Percentiles rank a stretch among this genome's conserved stretches.
Evolutionary conservation across 2,888 invertebrate genomes (phyloP).

Genomic region (Drosophila melanocephala): DNA sequence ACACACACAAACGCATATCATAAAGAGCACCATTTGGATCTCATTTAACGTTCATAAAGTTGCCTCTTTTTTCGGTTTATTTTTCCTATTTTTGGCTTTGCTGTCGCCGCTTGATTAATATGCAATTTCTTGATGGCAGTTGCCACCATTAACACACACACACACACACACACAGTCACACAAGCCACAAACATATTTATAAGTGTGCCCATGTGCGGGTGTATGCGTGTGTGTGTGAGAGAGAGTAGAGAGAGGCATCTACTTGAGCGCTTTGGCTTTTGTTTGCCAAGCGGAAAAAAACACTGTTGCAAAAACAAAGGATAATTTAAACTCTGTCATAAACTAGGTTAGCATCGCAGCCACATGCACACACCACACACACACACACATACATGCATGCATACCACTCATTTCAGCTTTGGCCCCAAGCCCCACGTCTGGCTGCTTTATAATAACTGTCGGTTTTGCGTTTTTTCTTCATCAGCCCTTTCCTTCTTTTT

Average conservation of each 20-base stretch:
- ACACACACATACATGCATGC: conserved; percentile 14
- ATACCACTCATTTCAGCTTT: conserved; percentile 35
- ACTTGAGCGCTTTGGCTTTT: conserved; percentile 66
- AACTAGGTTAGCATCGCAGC: conserved; percentile 75
- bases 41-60: conserved; percentile 73
- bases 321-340: conserved; percentile 79
- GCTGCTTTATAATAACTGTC: conserved; percentile 75
- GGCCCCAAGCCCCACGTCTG: conserved; percentile 18
- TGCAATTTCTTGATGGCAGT: conserved; percentile 75
- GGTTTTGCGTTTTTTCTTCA: conserved; percentile 78
- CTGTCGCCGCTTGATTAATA: conserved; percentile 70
- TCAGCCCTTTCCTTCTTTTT: conserved; percentile 60
- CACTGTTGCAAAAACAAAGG: conserved; percentile 75
- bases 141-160: conserved; percentile 66
- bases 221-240: conserved; percentile 12
- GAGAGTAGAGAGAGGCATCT: conserved; percentile 21
- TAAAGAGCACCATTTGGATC: conserved; percentile 57
- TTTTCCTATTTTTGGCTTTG: conserved; percentile 36
- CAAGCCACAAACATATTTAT: conserved; percentile 50
- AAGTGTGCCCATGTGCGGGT: conserved; percentile 31
- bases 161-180: conserved; percentile 23
- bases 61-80: conserved; percentile 32
- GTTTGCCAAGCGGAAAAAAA: conserved; percentile 69
- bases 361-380: conserved; percentile 38
- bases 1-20: conserved; percentile 12